Base-by-base conservation (phyloP, 64 coral and sea anemone species). In the Cladopsammia gracilis region DNA sequence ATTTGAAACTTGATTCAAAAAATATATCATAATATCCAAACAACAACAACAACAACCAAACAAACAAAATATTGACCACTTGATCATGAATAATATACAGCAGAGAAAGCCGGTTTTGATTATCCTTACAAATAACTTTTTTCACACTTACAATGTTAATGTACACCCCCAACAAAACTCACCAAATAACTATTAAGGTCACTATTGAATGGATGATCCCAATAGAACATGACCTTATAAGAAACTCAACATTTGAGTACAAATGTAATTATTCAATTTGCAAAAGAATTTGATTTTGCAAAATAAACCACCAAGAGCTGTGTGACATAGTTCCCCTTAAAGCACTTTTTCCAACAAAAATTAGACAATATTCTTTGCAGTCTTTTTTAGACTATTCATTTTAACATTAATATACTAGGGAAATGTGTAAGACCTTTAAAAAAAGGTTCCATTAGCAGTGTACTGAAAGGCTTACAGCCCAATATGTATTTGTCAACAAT, bases 331-430 rank as follows among this genome's bases (percentile, higher is more conserved):
- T 18, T 24, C 75, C 22, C 50, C 48, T 25, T 54, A 52, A 45
- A 77, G 75, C 48, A 22, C 12, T 19, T 6, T 18, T 64, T 77
- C 11, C 50, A 77, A 56, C 48, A 56, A 20, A 23, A 77, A 77
- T 77, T 77, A 56, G 53, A 77, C 49, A 56, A 77, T 77, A 77
- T 24, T 51, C 45, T 77, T 54, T 77, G 16, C 50, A 77, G 75
- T 77, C 75, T 77, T 56, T 52, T 56, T 54, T 54, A 53, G 75
- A 77, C 75, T 54, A 54, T 77, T 77, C 50, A 56, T 24, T 77
- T 77, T 77, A 77, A 77, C 48, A 77, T 77, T 77, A 77, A 77
- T 77, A 54, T 77, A 54, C 75, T 54, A 77, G 19, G 46, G 50
- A 56, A 77, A 77, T 77, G 53, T 24, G 50, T 18, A 77, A 56